Base-by-base conservation (phyloP, 2,797 vertebrate species). In the Dryobates pubescens region DNA sequence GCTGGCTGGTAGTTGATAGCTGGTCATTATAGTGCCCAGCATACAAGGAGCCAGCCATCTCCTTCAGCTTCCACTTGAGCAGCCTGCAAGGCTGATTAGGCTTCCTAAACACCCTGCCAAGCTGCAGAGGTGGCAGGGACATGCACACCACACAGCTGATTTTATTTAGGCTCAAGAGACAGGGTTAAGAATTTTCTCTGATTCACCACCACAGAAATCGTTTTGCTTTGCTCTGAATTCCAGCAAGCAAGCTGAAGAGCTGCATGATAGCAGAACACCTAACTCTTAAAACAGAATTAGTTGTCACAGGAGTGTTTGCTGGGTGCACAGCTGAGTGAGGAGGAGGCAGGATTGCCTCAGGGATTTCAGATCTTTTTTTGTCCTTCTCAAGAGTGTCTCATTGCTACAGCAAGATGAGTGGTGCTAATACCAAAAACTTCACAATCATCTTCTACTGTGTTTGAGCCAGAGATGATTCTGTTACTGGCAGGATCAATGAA, bases 111-210 rank as follows among this genome's bases (percentile, higher is more conserved):
- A 57, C 10, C 49, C 36, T 7, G 10, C 3, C 51, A 47, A 53
- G 51, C 1, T 1, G 32, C 3, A 3, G 58, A 49, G 24, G 47
- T 15, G 18, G 51, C 62, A 74, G 36, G 71, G 54, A 38, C 32
- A 53, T 0, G 0, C 0, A 1, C 14, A 82, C n/a, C 0, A 0
- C 36, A 62, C 30, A 17, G 23, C 6, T 29, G 17, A 51, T 29
- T 58, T 29, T 34, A 49, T 57, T 86, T 22, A 58, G 23, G 57
- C 64, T 36, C 0, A 0, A 95, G 80, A 65, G 30, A 62, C 8
- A 56, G 32, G 23, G 9, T 45, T 67, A 59, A 86, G 43, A 62
- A 84, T 56, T 69, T 61, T 54, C 53, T 62, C 41, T 58, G 43
- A 56, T 70, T 75, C 34, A 67, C 6, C 1, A 0, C 34, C 58